Conservation (phyloP, 2,113 vertebrate genomes). For the Eretmochelys imbricata region DNA sequence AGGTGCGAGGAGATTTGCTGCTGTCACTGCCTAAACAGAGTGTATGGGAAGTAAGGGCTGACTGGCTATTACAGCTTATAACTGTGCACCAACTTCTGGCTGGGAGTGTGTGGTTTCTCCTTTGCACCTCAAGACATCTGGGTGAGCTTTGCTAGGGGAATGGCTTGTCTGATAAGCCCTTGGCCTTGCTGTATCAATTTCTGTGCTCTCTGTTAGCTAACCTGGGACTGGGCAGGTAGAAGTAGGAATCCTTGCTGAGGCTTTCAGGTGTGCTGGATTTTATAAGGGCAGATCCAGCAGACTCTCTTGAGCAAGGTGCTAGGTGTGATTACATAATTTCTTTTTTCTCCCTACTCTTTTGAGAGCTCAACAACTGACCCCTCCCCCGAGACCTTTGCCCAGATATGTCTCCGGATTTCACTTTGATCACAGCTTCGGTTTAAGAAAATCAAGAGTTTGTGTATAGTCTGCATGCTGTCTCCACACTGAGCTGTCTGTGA, state of each 20-base stretch:
- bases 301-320: not conserved
- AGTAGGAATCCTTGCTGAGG: fast-evolving
- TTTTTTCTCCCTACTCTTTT: not conserved
- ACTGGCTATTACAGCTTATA: not conserved
- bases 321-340: not conserved
- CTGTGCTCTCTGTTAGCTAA: not conserved
- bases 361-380: not conserved
- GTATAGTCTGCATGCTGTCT: not conserved
- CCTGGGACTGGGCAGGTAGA: not conserved
- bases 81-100: not conserved
- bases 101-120: not conserved
- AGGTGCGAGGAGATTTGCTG: not conserved
- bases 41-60: fast-evolving
- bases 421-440: not conserved
- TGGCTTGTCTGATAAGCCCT: not conserved
- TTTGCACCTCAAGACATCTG: not conserved
- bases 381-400: not conserved
- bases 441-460: not conserved
- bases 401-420: not conserved
- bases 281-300: not conserved
- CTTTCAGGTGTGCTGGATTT: not conserved
- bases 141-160: not conserved
- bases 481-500: not conserved
- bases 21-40: not conserved
- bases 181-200: fast-evolving